Conservation (phyloP, 2,797 vertebrate genomes). For the Galagoides demidoff region DNA sequence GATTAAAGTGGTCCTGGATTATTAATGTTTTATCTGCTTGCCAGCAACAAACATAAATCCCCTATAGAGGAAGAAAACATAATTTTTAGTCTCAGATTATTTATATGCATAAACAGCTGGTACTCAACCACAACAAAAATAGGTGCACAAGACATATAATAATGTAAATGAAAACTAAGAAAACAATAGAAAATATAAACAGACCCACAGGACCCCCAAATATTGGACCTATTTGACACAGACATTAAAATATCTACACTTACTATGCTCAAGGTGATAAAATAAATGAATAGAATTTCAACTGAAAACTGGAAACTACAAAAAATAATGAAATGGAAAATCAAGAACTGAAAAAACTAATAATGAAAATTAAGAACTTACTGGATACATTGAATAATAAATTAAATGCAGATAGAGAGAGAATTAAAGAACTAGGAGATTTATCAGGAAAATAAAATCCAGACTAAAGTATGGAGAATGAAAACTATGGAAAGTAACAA, state of each 20-base stretch:
- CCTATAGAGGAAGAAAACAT: neutral
- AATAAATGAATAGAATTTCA: neutral
- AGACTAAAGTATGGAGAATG: neutral
- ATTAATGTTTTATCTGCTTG: too few species aligned
- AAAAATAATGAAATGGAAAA: neutral
- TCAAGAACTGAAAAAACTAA: neutral
- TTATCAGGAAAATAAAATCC: neutral
- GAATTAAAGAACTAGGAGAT: neutral
- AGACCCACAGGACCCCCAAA: neutral
- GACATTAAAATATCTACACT: neutral
- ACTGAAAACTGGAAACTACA: neutral
- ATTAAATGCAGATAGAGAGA: neutral
- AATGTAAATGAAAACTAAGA: neutral
- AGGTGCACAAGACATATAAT: neutral
- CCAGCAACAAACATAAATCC: neutral
- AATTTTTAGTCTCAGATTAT: neutral
- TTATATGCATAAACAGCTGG: neutral
- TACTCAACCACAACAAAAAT: neutral
- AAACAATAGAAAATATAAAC: neutral
- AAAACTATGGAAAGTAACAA: neutral
- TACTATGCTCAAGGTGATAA: neutral
- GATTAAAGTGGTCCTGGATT: rapidly evolving
- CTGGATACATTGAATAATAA: neutral
- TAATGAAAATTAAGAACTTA: neutral
- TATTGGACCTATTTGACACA: neutral